These are phyloP conservation scores for Huso huso DNA, from an alignment of 2,797 vertebrate species.

Conservation along the genomic window DNA sequence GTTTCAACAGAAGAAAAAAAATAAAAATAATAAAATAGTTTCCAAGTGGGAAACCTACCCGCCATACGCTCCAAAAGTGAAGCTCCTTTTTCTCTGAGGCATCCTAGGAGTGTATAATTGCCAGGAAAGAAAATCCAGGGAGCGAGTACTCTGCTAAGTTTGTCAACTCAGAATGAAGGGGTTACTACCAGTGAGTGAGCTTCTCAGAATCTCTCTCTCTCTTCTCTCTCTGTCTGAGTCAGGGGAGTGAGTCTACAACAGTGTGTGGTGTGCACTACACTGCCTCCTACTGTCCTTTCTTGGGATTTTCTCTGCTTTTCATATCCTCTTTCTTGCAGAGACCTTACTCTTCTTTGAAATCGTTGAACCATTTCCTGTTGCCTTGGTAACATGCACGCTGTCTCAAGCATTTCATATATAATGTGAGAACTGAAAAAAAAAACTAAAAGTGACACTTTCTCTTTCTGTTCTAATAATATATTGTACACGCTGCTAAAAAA, in stretches of 20 bases:
- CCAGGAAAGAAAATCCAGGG: constrained; percentile 4
- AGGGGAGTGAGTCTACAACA: constrained; percentile 16
- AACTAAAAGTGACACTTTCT: too few relatives aligned
- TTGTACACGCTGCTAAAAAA: too few relatives aligned
- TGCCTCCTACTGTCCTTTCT: too few relatives aligned
- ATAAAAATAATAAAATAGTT: too few relatives aligned
- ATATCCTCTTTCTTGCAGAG: too few relatives aligned
- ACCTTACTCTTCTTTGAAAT: too few relatives aligned
- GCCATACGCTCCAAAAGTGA: constrained; percentile 74
- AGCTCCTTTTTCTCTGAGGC: constrained; percentile 75
- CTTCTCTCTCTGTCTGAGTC: constrained; percentile 17
- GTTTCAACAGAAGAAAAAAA: too few relatives aligned
- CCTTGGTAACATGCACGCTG: constrained; percentile 26
- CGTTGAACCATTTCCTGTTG: constrained; percentile 22
- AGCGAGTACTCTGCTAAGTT: constrained; percentile 26
- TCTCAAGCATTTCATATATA: constrained; percentile 12
- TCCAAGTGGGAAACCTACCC: constrained; percentile 49
- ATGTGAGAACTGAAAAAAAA: too few relatives aligned
- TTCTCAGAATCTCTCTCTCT: constrained; percentile 13
- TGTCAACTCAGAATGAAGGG: constrained; percentile 33
- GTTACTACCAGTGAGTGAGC: constrained; percentile 22
- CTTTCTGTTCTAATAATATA: too few relatives aligned
- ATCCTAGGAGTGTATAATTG: constrained; percentile 43
- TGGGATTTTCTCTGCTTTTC: too few relatives aligned
- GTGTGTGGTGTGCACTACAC: neutral